A percentile compares a stretch with the other conserved stretches of the same genome.
Conservation (phyloP, 2,113 vertebrate species). For the Channa maculata region DNA sequence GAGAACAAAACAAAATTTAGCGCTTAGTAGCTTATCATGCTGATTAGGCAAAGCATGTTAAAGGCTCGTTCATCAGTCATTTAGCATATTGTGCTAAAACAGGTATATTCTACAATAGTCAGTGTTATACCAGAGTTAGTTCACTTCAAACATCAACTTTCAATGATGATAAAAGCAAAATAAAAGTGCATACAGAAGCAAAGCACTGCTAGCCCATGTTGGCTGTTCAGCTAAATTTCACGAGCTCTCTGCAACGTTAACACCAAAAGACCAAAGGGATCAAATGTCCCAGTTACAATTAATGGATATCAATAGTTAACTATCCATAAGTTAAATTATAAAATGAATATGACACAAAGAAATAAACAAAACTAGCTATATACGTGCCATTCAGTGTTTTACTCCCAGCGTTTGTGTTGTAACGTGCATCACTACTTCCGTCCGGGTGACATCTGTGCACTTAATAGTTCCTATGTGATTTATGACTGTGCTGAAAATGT, state of each 20-base stretch:
- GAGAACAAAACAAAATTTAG: neutral
- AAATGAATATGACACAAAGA: too few relatives aligned
- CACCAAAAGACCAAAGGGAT: neutral
- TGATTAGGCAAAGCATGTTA: too few relatives aligned
- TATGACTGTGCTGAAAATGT: neutral
- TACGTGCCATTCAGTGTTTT: slow-evolving; percentile 39
- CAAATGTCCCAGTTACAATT: neutral
- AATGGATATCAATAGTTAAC: neutral
- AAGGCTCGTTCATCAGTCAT: neutral
- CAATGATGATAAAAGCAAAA: neutral
- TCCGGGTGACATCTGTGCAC: slow-evolving; percentile 20
- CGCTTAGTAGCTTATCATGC: too few relatives aligned
- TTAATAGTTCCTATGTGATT: slow-evolving; percentile 29
- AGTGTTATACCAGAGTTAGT: neutral
- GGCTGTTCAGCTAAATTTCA: slow-evolving; percentile 3
- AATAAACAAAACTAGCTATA: neutral
- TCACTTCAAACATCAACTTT: neutral
- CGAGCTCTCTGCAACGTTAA: slow-evolving; percentile 4
- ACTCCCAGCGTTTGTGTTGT: slow-evolving; percentile 36
- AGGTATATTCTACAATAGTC: too few relatives aligned
- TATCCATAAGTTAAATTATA: neutral
- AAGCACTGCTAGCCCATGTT: slow-evolving; percentile 24
- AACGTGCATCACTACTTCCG: slow-evolving; percentile 19
- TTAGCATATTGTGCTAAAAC: neutral
- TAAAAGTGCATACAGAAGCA: neutral